Base-by-base conservation (phyloP, 2,113 vertebrate genomes). In the Lanius collurio region DNA sequence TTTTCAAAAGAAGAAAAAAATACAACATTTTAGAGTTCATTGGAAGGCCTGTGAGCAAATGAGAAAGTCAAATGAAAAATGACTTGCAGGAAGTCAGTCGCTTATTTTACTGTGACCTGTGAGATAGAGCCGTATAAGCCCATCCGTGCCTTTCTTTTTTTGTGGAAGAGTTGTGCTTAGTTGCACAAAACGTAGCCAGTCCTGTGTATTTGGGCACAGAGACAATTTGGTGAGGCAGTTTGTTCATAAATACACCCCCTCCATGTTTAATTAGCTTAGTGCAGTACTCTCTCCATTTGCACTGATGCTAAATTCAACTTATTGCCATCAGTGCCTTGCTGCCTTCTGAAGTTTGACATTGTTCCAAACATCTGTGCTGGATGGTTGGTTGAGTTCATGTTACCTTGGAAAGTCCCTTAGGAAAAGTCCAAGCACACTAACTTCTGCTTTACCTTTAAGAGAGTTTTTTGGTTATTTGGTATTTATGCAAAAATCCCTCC, bases 321-420 rank as follows among this genome's bases (percentile, higher is more conserved):
- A 16, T 77, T 0, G 0, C 21, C 27, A 4, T 63, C 0, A 1
- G 37, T 73, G 63, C 64, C 31, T 74, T 42, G 15, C 79, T 88
- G 71, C 83, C 47, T 83, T 67, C 59, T 69, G 30, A 31, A 76
- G 49, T 69, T 73, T 91, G 81, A 50, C 2, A 0, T 33, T 42
- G 12, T 73, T 93, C 83, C 75, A 77, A 44, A 79, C 78, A 65
- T 82, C 78, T 90, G 70, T 87, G 87, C 52, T 50, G 84, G 41
- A 19, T 68, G 49, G 57, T 23, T 79, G 74, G n/a, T 26, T 85
- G 77, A 69, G 67, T 91, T 95, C 31, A 8, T 0, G 1, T 89
- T 92, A 87, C 49, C 56, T 71, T 71, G 73, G 28, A 47, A 90
- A 37, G 44, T 81, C 59, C 88, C 35, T 7, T 53, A 41, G 69